Percentiles rank a stretch among this genome's conserved stretches.
These are phyloP conservation scores for Corythornis leucogaster DNA, from an alignment of 2,797 vertebrate genomes.

Conservation along the genomic window DNA sequence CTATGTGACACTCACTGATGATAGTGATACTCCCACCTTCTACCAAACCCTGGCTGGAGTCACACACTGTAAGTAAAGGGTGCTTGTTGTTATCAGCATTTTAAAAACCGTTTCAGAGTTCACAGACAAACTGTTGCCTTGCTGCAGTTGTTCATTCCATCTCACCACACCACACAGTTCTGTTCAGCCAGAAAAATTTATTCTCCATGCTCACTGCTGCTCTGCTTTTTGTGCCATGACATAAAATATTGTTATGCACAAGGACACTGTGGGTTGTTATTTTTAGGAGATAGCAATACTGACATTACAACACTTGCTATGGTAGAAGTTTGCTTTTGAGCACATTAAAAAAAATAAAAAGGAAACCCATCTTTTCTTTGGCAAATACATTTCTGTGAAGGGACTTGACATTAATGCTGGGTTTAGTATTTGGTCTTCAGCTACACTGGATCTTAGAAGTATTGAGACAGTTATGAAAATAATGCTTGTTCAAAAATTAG, in stretches of 20 bases:
- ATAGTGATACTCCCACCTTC: constrained; percentile 98
- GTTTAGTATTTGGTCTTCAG: neutral
- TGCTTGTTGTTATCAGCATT: neutral
- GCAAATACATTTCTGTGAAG: neutral
- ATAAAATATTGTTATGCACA: neutral
- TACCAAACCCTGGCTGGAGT: constrained; percentile 98
- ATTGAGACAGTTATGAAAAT: neutral
- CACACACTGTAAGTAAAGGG: constrained; percentile 92
- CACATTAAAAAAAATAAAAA: neutral
- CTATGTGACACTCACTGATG: constrained; percentile 96
- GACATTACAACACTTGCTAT: neutral
- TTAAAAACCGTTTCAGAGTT: neutral
- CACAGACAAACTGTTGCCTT: neutral
- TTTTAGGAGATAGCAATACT: neutral
- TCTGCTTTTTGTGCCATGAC: neutral
- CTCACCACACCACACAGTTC: neutral
- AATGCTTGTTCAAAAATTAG: neutral
- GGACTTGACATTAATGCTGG: neutral
- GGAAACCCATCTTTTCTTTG: neutral
- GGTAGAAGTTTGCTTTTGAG: neutral
- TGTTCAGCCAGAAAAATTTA: neutral
- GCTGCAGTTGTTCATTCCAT: rapidly evolving
- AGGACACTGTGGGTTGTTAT: neutral
- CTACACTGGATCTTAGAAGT: neutral
- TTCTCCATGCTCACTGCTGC: neutral